Conservation (phyloP, 2,113 vertebrate species). For the Porphyrio hochstetteri region DNA sequence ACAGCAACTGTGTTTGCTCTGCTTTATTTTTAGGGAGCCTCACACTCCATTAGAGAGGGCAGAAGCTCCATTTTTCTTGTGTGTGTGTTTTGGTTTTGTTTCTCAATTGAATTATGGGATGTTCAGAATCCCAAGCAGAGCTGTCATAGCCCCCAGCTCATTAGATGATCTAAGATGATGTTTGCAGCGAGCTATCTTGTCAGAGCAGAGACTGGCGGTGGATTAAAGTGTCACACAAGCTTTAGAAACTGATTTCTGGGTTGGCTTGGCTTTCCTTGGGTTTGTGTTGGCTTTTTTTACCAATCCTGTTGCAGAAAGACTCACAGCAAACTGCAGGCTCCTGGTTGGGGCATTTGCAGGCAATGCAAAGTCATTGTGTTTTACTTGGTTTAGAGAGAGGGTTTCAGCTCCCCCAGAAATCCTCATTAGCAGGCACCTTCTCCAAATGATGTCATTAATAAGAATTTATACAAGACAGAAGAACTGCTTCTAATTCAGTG, state of each 20-base stretch:
- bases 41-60: background rate
- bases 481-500: background rate
- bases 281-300: background rate
- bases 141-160: conserved; percentile 23
- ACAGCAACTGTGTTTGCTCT: background rate
- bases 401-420: background rate
- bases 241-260: background rate
- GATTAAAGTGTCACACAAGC: background rate
- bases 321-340: background rate
- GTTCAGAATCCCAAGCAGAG: background rate
- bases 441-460: background rate
- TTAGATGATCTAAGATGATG: background rate
- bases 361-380: no score
- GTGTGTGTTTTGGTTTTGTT: background rate
- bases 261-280: background rate
- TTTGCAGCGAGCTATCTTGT: background rate
- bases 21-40: background rate
- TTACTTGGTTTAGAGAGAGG: background rate
- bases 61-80: background rate
- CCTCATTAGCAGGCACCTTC: background rate
- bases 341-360: background rate
- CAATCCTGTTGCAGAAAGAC: background rate
- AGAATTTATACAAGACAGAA: background rate
- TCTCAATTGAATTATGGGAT: background rate
- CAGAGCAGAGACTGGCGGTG: background rate